Evolutionary conservation across 2,888 invertebrate genomes (phyloP).

Genomic region (Ellobium chinense): DNA sequence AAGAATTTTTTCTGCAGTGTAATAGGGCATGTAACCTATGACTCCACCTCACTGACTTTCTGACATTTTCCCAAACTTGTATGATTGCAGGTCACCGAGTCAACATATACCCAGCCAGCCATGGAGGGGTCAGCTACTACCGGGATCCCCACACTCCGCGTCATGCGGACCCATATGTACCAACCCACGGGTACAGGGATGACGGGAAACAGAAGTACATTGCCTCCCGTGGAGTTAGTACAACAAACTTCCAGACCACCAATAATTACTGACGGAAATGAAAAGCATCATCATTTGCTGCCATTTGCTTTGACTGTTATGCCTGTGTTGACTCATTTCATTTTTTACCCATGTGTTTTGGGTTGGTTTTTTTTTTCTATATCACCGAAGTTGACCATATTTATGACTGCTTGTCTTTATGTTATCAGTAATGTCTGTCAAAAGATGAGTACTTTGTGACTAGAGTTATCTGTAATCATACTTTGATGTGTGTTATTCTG

Average conservation of each 20-base stretch:
- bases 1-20: too few species aligned
- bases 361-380: not conserved
- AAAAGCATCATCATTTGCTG: not conserved
- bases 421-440: not conserved
- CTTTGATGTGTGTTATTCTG: too few species aligned
- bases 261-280: constrained; percentile 28
- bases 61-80: too few species aligned
- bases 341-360: not conserved
- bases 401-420: not conserved
- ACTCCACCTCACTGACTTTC: too few species aligned
- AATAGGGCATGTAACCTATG: too few species aligned
- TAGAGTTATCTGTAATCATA: too few species aligned
- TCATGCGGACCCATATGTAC: not conserved
- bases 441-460: not conserved
- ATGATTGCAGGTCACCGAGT: constrained; percentile 40
- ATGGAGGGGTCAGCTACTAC: constrained; percentile 42
- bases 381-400: not conserved
- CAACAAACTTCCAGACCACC: constrained; percentile 34
- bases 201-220: constrained; percentile 27
- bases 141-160: constrained; percentile 3
- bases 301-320: constrained; percentile 1
- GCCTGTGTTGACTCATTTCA: not conserved
- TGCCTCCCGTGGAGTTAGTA: constrained; percentile 33
- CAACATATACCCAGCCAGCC: constrained; percentile 43
- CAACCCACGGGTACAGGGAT: not conserved